Evolutionary conservation across 2,888 invertebrate genomes (phyloP), one percentile per base, ranked within the genome.

Genomic region (Drosophila ochracea): DNA sequence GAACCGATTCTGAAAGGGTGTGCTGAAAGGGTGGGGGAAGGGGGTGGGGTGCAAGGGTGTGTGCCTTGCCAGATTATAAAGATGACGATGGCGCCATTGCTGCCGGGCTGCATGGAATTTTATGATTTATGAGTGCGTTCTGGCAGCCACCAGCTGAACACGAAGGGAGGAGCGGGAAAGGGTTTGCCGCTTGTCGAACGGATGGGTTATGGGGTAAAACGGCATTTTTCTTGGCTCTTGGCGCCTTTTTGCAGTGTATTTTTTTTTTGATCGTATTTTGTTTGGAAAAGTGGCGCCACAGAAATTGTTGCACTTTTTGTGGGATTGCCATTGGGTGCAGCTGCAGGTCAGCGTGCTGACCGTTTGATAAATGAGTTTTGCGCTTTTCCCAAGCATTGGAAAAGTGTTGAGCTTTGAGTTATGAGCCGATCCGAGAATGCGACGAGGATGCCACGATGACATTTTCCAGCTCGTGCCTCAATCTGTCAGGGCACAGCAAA

Each of bases 291-390:
- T 74, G 84, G 71, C 76, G 78, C 75, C 75, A 75, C 65, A 72
- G 68, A 79, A 82, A 82, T 82, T 80, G 81, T 80, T 81, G 73
- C 78, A 78, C 69, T 82, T 80, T 78, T 80, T 78, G 76, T 88
- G 80, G 74, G 68, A 73, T 47, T 80, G 76, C 63, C 70, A 70
- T 66, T 61, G 73, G 65, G 53, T 59, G 73, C 62, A 74, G 76
- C 70, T 65, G 78, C 76, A 77, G 89, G 73, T 80, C 80, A 68
- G 71, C 68, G 65, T 82, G 75, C 76, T 68, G 82, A 77, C 80
- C 80, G 74, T 82, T 83, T 88, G 88, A 88, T 88, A 90, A 88
- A 88, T 88, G 88, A 79, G 90, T 89, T 88, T 89, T 83, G 61
- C 86, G 79, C 78, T 80, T 85, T 83, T 70, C 71, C 68, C 68